Base-by-base conservation (phyloP, 2,797 vertebrate genomes). In the Rhyacichthys aspro region DNA sequence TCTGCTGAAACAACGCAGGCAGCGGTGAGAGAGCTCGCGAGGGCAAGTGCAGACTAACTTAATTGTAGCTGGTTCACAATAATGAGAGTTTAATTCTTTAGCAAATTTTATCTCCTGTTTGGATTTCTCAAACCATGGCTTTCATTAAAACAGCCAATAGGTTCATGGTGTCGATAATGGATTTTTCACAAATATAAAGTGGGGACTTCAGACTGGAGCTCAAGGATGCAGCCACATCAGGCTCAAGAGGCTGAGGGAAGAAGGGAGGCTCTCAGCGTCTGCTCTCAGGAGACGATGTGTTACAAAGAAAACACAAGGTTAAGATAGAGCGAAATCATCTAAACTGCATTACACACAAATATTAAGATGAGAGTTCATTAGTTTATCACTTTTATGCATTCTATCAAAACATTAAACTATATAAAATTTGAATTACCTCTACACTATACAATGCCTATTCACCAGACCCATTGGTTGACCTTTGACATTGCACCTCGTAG, bases 181-280 rank as follows among this genome's bases (percentile, higher is more conserved):
- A 49, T 71, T 70, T 77, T 72, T 73, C 43, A 58, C 44, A 59
- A 49, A 62, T 56, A 18, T 52, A 59, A 66, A 78, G 43, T 56
- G 54, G 49, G 62, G 59, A 58, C 37, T 76, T 76, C 53, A 58
- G 49, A 59, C 17, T 41, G 10, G 10, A 59, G 50, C 63, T 79
- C 63, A 76, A 72, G 61, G 75, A 79, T 64, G 37, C 5, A 10
- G 36, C 33, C 46, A 64, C 43, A 45, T 49, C 45, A 56, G 43
- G 14, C 62, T 76, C 44, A 44, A 53, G 63, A 57, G 57, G 38
- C n/a, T 67, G 63, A 14, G 45, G 50, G 63, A 43, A 1, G 0
- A 41, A 42, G 18, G 1, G 47, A 59, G 11, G 19, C 47, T 46
- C 12, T 71, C 58, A 38, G 41, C 47, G 36, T 38, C 17, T 28